These are phyloP conservation scores for Cistogaster globosa DNA, from an alignment of 2,888 invertebrate species.

Conservation along the genomic window DNA sequence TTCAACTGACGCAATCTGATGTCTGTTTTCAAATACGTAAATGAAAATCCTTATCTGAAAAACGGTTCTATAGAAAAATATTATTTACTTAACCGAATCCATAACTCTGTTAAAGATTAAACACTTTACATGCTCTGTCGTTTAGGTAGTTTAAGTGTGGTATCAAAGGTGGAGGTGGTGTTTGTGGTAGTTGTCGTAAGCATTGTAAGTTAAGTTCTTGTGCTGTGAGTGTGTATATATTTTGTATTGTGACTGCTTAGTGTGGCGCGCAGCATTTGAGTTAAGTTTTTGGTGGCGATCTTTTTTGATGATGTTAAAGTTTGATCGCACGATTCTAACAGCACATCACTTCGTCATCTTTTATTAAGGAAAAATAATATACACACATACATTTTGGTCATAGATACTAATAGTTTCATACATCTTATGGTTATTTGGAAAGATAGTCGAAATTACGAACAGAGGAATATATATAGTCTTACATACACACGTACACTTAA, in stretches of 20 bases:
- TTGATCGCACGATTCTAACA: constrained; percentile 76
- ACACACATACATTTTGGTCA: constrained; percentile 55
- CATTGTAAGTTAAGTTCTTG: constrained; percentile 50
- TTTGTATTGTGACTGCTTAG: constrained; percentile 17
- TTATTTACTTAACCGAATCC: neutral
- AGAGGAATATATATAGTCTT: constrained; percentile 25
- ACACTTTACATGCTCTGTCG: constrained; percentile 11
- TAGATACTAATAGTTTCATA: constrained; percentile 35
- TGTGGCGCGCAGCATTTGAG: constrained; percentile 51
- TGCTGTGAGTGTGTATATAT: constrained; percentile 5
- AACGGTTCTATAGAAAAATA: no score
- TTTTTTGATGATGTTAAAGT: constrained; percentile 66
- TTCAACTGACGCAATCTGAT: no score
- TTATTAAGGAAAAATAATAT: constrained; percentile 45
- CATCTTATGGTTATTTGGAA: constrained; percentile 38
- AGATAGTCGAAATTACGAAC: constrained; percentile 46
- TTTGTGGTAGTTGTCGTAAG: constrained; percentile 48
- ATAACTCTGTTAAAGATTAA: neutral
- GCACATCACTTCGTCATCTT: constrained; percentile 72
- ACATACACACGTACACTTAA: constrained; percentile 40
- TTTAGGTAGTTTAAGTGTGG: constrained; percentile 67
- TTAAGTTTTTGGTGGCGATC: constrained; percentile 62
- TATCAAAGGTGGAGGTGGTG: constrained; percentile 65
- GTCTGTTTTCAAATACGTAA: no score
- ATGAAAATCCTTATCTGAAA: no score